phyloP scores from a whole-genome alignment of 1,140 invertebrate species.

The Bathynomus jamesi region DNA sequence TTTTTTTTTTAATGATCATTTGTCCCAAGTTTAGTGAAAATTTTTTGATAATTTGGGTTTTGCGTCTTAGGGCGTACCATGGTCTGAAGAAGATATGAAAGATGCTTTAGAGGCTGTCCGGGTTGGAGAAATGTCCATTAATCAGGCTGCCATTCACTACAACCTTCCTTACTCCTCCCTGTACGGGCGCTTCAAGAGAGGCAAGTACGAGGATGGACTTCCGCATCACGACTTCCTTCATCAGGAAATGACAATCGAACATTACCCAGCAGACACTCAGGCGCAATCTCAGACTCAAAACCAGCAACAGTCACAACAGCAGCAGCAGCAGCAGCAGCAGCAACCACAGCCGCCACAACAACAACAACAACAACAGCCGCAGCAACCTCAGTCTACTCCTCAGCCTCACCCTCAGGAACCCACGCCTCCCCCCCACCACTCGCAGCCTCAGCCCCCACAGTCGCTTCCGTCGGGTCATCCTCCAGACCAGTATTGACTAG shows the following conservation, averaged over 20 bases:
- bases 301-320: neutral
- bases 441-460: neutral
- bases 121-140: conserved; percentile 82
- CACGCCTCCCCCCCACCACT: conserved; percentile 14
- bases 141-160: conserved; percentile 84
- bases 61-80: conserved; percentile 54
- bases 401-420: conserved; percentile 13
- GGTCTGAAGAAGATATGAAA: conserved; percentile 82
- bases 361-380: neutral
- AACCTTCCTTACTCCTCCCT: conserved; percentile 81
- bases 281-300: neutral
- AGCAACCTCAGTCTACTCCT: conserved; percentile 14
- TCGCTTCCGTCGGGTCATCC: conserved; percentile 15
- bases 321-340: conserved; percentile 19
- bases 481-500: conserved; percentile 37
- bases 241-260: conserved; percentile 36
- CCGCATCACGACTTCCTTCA: conserved; percentile 36
- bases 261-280: conserved; percentile 27
- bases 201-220: conserved; percentile 38
- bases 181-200: conserved; percentile 70
- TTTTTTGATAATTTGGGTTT: too few relatives aligned
- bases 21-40: too few relatives aligned
- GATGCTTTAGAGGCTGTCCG: conserved; percentile 79
- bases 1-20: too few relatives aligned
- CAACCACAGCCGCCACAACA: conserved; percentile 4